phyloP scores from a whole-genome alignment of 2,888 invertebrate species.

The Ferrisia virgata region DNA sequence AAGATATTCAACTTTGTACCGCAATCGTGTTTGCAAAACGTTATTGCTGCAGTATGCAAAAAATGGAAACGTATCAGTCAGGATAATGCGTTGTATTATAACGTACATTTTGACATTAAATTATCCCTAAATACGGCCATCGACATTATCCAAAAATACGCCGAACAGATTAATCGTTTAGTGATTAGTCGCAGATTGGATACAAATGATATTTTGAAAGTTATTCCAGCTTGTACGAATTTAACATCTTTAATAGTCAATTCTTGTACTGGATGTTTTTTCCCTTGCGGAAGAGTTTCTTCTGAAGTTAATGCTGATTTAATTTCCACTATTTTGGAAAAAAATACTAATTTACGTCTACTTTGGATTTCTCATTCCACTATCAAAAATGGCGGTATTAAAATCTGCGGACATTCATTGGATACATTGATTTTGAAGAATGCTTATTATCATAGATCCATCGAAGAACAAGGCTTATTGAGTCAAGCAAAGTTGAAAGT shows the following conservation, averaged over 20 bases:
- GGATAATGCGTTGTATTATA: slow-evolving; percentile 27
- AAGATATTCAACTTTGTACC: slow-evolving; percentile 28
- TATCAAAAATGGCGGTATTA: not conserved
- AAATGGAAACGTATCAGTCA: slow-evolving; percentile 34
- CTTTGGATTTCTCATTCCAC: slow-evolving; percentile 27
- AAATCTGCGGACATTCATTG: not conserved
- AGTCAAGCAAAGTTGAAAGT: not conserved
- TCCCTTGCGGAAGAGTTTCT: not conserved
- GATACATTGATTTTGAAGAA: slow-evolving; percentile 34
- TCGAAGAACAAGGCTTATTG: slow-evolving; percentile 22
- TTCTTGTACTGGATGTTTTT: slow-evolving; percentile 14
- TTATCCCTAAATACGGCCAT: slow-evolving; percentile 8
- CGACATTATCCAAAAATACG: not conserved
- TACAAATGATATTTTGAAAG: slow-evolving; percentile 32
- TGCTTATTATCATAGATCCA: slow-evolving; percentile 24
- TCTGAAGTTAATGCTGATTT: slow-evolving; percentile 31
- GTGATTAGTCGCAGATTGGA: slow-evolving; percentile 22
- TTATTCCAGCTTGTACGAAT: slow-evolving; percentile 14
- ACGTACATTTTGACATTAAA: slow-evolving; percentile 16
- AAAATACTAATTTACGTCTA: not conserved
- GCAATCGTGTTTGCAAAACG: slow-evolving; percentile 35
- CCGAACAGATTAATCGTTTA: not conserved
- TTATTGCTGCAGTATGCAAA: not conserved
- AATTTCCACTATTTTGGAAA: slow-evolving; percentile 36
- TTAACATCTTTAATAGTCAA: not conserved